These are phyloP conservation scores for Physocephala rufipes DNA, from an alignment of 2,888 invertebrate genomes.

Conservation along the genomic window DNA sequence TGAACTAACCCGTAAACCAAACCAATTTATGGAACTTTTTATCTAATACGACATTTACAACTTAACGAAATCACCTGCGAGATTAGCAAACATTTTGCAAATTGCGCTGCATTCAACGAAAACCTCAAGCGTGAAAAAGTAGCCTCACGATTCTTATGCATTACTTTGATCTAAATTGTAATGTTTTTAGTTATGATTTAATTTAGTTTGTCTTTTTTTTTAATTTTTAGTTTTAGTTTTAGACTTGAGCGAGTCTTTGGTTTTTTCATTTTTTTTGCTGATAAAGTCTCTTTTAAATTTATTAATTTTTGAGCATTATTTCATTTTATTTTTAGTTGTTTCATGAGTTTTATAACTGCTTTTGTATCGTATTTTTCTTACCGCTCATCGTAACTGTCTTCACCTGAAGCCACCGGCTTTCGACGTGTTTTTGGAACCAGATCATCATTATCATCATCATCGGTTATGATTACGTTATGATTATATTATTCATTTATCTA, in stretches of 20 bases:
- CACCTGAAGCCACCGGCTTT: no score
- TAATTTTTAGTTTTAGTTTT: constrained; percentile 27
- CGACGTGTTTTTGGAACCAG: no score
- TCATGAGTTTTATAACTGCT: not conserved
- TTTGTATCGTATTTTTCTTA: not conserved
- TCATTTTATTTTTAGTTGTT: not conserved
- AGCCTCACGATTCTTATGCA: not conserved
- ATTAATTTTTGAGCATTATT: constrained; percentile 40
- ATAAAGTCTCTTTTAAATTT: constrained; percentile 17
- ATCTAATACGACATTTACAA: no score
- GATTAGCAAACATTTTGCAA: constrained; percentile 19
- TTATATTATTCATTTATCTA: not conserved
- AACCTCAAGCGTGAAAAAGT: constrained; percentile 32
- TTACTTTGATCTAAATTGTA: constrained; percentile 19
- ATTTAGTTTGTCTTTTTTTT: constrained; percentile 33
- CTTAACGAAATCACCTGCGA: no score
- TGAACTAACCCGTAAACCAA: no score
- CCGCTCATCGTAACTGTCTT: not conserved
- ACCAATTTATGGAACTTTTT: no score
- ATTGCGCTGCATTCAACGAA: constrained; percentile 36
- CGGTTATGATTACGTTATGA: not conserved
- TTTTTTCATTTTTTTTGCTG: constrained; percentile 45
- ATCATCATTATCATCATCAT: no score
- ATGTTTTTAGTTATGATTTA: constrained; percentile 40
- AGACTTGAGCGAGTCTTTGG: constrained; percentile 34